phyloP scores from a whole-genome alignment of 1,140 invertebrate genomes.

The Batillaria attramentaria region DNA sequence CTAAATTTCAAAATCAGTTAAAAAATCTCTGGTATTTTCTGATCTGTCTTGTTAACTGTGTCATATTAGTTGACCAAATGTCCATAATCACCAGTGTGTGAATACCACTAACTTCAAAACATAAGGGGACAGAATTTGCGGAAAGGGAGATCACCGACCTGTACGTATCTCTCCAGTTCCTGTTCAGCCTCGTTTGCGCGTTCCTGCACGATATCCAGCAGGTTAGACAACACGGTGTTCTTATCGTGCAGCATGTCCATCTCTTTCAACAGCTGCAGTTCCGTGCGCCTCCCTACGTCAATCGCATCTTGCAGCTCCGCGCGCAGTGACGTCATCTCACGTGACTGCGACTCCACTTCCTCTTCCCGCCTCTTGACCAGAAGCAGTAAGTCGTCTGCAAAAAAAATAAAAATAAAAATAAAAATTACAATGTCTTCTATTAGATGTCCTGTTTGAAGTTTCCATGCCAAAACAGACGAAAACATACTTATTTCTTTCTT shows the following conservation, averaged over 20 bases:
- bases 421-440: neutral
- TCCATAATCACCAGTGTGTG: too few species aligned
- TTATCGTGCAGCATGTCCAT: slow-evolving; percentile 62
- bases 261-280: slow-evolving; percentile 55
- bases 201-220: slow-evolving; percentile 65
- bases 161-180: slow-evolving; percentile 54
- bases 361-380: slow-evolving; percentile 45
- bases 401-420: slow-evolving; percentile 26
- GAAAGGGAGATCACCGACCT: too few species aligned
- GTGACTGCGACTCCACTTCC: slow-evolving; percentile 37
- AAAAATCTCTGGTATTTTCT: too few species aligned
- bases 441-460: neutral
- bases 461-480: too few species aligned
- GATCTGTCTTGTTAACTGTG: too few species aligned
- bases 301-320: slow-evolving; percentile 37
- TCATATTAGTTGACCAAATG: too few species aligned
- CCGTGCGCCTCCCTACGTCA: slow-evolving; percentile 42
- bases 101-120: too few species aligned
- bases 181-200: slow-evolving; percentile 60
- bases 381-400: slow-evolving; percentile 47
- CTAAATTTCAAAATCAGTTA: too few species aligned
- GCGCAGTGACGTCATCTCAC: slow-evolving; percentile 43
- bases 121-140: too few species aligned
- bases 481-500: neutral
- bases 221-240: slow-evolving; percentile 61